phyloP scores from a whole-genome alignment of 2,888 invertebrate species.

The Drosophila recens region DNA sequence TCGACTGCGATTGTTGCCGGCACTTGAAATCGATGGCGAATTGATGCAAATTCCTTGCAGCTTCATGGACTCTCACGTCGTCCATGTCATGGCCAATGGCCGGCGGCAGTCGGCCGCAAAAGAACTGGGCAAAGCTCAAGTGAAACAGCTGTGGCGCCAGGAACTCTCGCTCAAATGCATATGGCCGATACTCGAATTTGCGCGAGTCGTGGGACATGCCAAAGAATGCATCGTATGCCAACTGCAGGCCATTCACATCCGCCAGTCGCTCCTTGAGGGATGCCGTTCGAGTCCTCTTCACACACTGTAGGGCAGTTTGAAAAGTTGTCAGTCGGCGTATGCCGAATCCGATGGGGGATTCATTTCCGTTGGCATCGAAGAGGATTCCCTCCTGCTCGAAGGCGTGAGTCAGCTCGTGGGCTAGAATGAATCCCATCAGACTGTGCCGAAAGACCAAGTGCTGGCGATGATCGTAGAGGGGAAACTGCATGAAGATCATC shows the following conservation, averaged over 20 bases:
- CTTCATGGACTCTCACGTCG: constrained; percentile 72
- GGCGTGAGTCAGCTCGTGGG: constrained; percentile 76
- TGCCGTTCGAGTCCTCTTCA: constrained; percentile 30
- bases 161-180: constrained; percentile 48
- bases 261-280: constrained; percentile 76
- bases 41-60: constrained; percentile 67
- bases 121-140: constrained; percentile 79
- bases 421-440: constrained; percentile 75
- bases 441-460: constrained; percentile 69
- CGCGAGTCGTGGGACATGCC: constrained; percentile 47
- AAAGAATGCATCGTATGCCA: constrained; percentile 75
- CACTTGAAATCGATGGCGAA: constrained; percentile 69
- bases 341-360: constrained; percentile 54
- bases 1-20: constrained; percentile 17
- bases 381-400: constrained; percentile 75
- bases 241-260: constrained; percentile 76
- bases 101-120: constrained; percentile 73
- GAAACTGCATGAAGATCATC: constrained; percentile 70
- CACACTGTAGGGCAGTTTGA: constrained; percentile 52
- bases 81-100: constrained; percentile 77
- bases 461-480: constrained; percentile 67
- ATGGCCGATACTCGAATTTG: constrained; percentile 43
- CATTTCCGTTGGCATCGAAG: constrained; percentile 67
- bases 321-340: constrained; percentile 45
- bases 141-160: constrained; percentile 63